phyloP scores from a whole-genome alignment of 2,888 invertebrate genomes.

The Hydropsyche betteni region DNA sequence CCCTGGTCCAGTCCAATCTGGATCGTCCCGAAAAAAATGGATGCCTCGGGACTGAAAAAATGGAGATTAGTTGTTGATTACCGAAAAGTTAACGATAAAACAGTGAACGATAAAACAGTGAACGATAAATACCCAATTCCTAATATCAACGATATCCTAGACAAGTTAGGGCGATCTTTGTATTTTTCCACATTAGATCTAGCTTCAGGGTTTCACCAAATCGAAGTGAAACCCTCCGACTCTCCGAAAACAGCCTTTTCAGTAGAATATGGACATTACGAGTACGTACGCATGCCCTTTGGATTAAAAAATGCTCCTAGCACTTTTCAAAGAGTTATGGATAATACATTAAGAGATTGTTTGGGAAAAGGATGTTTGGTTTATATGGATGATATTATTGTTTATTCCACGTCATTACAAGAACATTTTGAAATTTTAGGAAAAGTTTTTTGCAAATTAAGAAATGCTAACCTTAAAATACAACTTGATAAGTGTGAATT shows the following conservation, averaged over 20 bases:
- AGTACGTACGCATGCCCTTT: conserved; percentile 54
- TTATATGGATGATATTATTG: conserved; percentile 54
- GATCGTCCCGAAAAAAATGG: conserved; percentile 56
- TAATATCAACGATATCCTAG: conserved; percentile 52
- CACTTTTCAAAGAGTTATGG: conserved; percentile 54
- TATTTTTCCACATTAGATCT: conserved; percentile 50
- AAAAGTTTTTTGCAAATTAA: conserved; percentile 31
- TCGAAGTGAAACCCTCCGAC: conserved; percentile 50
- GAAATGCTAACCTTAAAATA: conserved; percentile 3
- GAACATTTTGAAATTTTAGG: conserved; percentile 6
- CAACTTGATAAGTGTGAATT: not conserved
- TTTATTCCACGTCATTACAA: conserved; percentile 40
- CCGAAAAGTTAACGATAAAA: conserved; percentile 54
- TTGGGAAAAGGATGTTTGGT: conserved; percentile 53
- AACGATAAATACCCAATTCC: conserved; percentile 55
- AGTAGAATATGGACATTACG: conserved; percentile 53
- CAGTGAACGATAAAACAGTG: conserved; percentile 53
- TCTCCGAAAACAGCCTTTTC: conserved; percentile 54
- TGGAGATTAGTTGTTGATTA: conserved; percentile 54
- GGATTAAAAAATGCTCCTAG: conserved; percentile 54
- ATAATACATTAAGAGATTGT: conserved; percentile 52
- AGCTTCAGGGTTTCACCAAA: conserved; percentile 27
- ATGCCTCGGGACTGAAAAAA: conserved; percentile 54
- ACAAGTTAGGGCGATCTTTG: conserved; percentile 51
- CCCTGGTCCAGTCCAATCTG: conserved; percentile 56